phyloP scores from a whole-genome alignment of 2,113 vertebrate species.

The Puntigrus tetrazona region DNA sequence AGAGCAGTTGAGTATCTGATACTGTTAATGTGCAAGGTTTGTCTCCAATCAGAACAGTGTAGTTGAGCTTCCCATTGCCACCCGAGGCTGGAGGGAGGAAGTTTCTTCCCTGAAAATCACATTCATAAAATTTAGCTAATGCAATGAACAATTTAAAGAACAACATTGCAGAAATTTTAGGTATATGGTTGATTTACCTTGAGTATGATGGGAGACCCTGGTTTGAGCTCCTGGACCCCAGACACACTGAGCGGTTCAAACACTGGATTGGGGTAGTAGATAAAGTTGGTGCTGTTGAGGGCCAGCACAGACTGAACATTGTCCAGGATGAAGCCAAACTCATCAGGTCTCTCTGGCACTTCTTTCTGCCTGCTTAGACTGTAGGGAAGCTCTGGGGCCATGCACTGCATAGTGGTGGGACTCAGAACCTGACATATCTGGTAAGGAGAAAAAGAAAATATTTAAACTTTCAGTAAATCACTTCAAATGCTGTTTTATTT shows the following conservation, averaged over 20 bases:
- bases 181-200: conserved; percentile 79
- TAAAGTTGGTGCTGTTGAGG: conserved; percentile 92
- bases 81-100: conserved; percentile 89
- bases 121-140: neutral
- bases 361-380: conserved; percentile 81
- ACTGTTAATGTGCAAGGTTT: conserved; percentile 91
- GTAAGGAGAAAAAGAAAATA: conserved; percentile 2
- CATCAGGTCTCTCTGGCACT: conserved; percentile 84
- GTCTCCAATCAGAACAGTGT: conserved; percentile 92
- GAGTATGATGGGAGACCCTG: conserved; percentile 94
- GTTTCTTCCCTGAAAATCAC: conserved; percentile 84
- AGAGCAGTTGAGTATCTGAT: conserved; percentile 94
- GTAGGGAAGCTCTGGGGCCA: conserved; percentile 86
- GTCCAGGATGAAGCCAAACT: conserved; percentile 96
- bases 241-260: conserved; percentile 90
- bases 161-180: neutral
- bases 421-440: conserved; percentile 89
- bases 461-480: neutral
- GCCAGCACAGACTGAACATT: conserved; percentile 88
- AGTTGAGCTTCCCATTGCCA: conserved; percentile 94
- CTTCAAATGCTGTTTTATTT: too few species aligned
- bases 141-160: neutral
- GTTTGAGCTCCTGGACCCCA: conserved; percentile 92
- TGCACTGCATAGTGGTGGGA: conserved; percentile 90
- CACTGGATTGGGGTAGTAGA: conserved; percentile 94